phyloP scores from a whole-genome alignment of 2,797 vertebrate genomes.

The Oreonectes daqikongensis region DNA sequence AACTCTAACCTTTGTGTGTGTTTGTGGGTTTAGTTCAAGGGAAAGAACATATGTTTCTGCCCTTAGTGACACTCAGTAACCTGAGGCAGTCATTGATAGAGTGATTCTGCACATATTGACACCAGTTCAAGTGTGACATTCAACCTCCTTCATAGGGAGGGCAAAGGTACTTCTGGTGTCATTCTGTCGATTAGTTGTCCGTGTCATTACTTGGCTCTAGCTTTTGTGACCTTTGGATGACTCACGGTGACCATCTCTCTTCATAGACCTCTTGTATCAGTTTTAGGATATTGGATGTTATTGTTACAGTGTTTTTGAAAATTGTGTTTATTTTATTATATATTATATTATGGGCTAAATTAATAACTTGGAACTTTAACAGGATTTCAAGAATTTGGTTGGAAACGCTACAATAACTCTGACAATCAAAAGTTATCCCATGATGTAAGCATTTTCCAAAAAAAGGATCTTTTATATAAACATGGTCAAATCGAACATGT shows the following conservation, averaged over 20 bases:
- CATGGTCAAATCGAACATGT: too few species aligned
- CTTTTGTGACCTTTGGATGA: conserved; percentile 39
- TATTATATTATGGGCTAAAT: too few species aligned
- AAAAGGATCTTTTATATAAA: too few species aligned
- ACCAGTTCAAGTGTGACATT: conserved; percentile 48
- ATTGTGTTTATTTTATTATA: too few species aligned
- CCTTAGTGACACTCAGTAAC: conserved; percentile 53
- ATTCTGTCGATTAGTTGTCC: conserved; percentile 36
- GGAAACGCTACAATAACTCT: too few species aligned
- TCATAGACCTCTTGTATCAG: not conserved
- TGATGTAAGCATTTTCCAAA: too few species aligned
- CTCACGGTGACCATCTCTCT: not conserved
- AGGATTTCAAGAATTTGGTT: not conserved
- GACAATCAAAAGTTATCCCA: too few species aligned
- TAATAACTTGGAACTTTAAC: too few species aligned
- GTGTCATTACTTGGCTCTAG: conserved; percentile 35
- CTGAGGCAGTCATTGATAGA: conserved; percentile 61
- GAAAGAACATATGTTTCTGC: conserved; percentile 42
- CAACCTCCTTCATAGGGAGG: conserved; percentile 43
- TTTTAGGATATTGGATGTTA: not conserved
- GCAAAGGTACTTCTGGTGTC: conserved; percentile 49
- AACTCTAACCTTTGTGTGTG: not conserved
- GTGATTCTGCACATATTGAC: conserved; percentile 62
- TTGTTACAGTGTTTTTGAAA: not conserved
- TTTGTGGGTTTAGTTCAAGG: conserved; percentile 25